Evolutionary conservation across 1,140 invertebrate genomes (phyloP).

Genomic region (Chionoecetes opilio): DNA sequence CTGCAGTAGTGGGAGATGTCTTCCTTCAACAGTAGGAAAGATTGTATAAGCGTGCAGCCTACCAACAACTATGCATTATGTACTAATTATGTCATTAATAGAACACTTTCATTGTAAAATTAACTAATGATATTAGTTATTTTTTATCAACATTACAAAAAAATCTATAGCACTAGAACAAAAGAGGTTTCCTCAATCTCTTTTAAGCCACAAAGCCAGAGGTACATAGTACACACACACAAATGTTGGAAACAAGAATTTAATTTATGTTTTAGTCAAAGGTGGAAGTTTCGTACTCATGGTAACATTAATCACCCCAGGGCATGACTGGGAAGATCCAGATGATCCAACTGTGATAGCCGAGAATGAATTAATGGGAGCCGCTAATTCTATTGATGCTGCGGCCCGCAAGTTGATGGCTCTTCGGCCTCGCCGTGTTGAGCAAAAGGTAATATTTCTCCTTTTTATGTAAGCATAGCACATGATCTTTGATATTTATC

Average conservation of each 20-base stretch:
- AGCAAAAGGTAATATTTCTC: conserved; percentile 81
- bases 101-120: too few relatives aligned
- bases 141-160: not conserved
- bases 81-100: too few relatives aligned
- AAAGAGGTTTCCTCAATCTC: not conserved
- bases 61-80: too few relatives aligned
- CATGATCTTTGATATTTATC: too few relatives aligned
- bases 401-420: conserved; percentile 97
- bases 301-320: conserved; percentile 83
- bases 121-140: not conserved
- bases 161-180: not conserved
- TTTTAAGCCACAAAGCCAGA: not conserved
- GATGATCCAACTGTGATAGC: conserved; percentile 99
- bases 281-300: not conserved
- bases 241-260: too few relatives aligned
- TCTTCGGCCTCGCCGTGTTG: conserved; percentile 89
- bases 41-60: too few relatives aligned
- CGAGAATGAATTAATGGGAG: conserved; percentile 98
- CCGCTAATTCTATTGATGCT: conserved; percentile 98
- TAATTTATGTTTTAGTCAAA: not conserved
- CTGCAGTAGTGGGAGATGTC: not conserved
- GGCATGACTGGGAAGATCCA: conserved; percentile 96
- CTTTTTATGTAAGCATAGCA: not conserved
- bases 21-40: not conserved
- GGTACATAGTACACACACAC: too few relatives aligned